Conservation (phyloP, 2,888 invertebrate species). For the Dorcus parallelipipedus region DNA sequence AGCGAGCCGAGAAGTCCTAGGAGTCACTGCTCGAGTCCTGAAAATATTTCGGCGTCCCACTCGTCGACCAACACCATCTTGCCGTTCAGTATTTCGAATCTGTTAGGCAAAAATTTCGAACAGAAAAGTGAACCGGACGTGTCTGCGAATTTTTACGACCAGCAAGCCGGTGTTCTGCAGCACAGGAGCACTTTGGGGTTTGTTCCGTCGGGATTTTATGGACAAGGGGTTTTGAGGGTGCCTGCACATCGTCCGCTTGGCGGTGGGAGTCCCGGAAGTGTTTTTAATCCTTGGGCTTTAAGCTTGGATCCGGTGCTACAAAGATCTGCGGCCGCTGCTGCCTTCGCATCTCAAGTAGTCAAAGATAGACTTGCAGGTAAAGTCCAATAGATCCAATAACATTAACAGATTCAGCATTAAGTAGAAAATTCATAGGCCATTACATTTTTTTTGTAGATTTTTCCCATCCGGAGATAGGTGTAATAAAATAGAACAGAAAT, state of each 20-base stretch:
- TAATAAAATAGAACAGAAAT: too few species aligned
- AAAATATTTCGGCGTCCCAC: conserved; percentile 50
- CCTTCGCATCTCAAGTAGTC: conserved; percentile 77
- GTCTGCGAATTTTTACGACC: conserved; percentile 36
- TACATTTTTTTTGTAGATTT: too few species aligned
- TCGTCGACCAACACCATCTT: conserved; percentile 57
- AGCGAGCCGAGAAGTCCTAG: conserved; percentile 54
- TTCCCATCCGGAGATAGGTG: too few species aligned
- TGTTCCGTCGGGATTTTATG: conserved; percentile 51
- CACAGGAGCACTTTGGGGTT: conserved; percentile 33
- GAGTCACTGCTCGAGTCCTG: conserved; percentile 48
- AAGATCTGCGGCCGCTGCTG: conserved; percentile 66
- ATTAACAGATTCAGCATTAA: too few species aligned
- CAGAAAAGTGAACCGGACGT: conserved; percentile 50
- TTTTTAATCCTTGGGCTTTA: conserved; percentile 48
- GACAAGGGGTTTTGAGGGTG: conserved; percentile 73
- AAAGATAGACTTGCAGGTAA: conserved; percentile 81
- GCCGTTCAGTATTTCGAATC: conserved; percentile 79
- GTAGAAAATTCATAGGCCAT: too few species aligned
- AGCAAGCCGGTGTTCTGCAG: conserved; percentile 34
- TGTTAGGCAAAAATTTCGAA: conserved; percentile 73
- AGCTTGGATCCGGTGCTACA: conserved; percentile 62
- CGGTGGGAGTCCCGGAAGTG: conserved; percentile 51
- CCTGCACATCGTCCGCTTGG: conserved; percentile 74
- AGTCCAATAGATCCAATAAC: conserved; percentile 34